These are phyloP conservation scores for Alloplasta piceator DNA, from an alignment of 2,888 invertebrate genomes.

Conservation along the genomic window DNA sequence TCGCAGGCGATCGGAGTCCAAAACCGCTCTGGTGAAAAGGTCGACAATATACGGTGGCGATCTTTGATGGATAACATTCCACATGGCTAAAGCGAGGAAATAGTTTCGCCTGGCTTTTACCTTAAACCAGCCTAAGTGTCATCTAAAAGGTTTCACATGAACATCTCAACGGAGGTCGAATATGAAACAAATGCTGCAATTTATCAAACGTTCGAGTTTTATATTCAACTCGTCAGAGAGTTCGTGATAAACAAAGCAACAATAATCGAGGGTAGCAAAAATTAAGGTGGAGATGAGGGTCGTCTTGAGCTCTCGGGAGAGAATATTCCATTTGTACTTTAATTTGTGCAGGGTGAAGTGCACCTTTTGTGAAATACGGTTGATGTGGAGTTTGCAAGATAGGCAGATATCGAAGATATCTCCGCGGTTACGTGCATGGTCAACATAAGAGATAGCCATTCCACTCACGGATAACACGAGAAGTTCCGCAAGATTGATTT, in stretches of 20 bases:
- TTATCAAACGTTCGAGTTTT: slow-evolving; percentile 9
- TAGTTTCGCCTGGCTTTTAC: not conserved
- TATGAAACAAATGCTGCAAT: slow-evolving; percentile 37
- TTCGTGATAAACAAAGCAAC: slow-evolving; percentile 32
- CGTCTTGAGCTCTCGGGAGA: not conserved
- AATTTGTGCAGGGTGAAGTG: slow-evolving; percentile 17
- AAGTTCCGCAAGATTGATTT: not conserved
- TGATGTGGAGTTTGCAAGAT: slow-evolving; percentile 19
- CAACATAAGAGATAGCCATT: slow-evolving; percentile 3
- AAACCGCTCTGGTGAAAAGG: not conserved
- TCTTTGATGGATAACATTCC: not conserved
- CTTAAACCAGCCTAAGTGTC: too few relatives aligned
- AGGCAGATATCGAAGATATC: not conserved
- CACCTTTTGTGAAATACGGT: slow-evolving; percentile 9
- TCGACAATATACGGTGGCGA: not conserved
- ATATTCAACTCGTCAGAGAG: not conserved
- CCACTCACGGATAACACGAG: not conserved
- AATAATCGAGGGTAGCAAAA: slow-evolving; percentile 34
- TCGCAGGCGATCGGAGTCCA: too few relatives aligned
- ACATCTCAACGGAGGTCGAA: slow-evolving; percentile 25
- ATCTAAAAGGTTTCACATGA: slow-evolving; percentile 38
- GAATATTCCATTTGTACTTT: not conserved
- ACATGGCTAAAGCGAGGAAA: not conserved
- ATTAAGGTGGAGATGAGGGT: slow-evolving; percentile 3
- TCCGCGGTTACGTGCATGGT: slow-evolving; percentile 6